Evolutionary conservation across 92 coral and sea anemone species (phyloP), one percentile per base, ranked within the genome.

Genomic region (Plumapathes pennacea): DNA sequence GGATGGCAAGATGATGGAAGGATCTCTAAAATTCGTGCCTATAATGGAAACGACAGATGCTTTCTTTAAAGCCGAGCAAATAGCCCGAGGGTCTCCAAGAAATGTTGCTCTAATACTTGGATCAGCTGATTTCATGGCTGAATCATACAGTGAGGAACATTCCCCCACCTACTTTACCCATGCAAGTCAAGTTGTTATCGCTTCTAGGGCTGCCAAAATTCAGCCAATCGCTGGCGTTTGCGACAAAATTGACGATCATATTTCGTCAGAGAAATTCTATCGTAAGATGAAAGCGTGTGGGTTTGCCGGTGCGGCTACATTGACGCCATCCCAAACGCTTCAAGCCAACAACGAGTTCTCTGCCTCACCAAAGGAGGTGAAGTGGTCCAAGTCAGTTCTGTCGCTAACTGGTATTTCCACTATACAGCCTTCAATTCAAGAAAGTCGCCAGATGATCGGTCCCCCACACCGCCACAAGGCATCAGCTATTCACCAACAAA

Each of bases 211-310:
- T 22, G 62, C 62, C 10, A 37, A 55, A 5, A 15, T 55, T 32
- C 38, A 18, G 22, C 38, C 51, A 32, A 37, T 55, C 22, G 28
- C 62, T 20, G 50, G 62, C 21, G 0, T 15, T 22, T 55, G 62
- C 21, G 62, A 55, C 31, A 55, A 55, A 26, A 40, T 32, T 2
- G 62, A 55, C 18, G 62, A 55, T 19, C 50, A 34, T n/a, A 55
- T 55, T 37, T 20, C 50, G 2, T 32, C 62, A 25, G 62, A 55
- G 62, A 15, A 37, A 17, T 55, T 55, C 30, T 55, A 55, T 4
- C 41, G 62, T 44, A 7, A 33, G 21, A 55, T 55, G 62, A 55
- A 55, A 10, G 52, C 51, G 4, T 55, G 62, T 14, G 62, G 62
- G 3, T 34, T 55, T 4, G 51, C 3, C 7, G 62, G 62, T 11